Percentiles rank a stretch among this genome's conserved stretches.
These are phyloP conservation scores for Phyllotis vaccarum DNA, from an alignment of 2,797 vertebrate species.

Conservation along the genomic window DNA sequence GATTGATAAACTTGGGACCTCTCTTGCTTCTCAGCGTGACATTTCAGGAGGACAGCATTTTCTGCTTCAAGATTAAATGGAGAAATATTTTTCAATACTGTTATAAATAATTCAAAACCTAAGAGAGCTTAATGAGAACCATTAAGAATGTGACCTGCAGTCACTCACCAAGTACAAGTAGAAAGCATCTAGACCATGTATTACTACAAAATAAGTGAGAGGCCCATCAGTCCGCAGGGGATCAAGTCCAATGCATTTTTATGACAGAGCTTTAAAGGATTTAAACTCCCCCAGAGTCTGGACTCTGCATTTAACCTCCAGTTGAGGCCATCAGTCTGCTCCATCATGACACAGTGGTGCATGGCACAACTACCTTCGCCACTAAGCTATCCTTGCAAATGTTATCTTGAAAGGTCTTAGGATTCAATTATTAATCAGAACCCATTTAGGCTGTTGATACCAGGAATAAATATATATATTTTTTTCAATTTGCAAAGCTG, in stretches of 20 bases:
- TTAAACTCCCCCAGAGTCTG: neutral
- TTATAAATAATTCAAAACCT: slow-evolving; percentile 70
- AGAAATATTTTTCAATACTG: slow-evolving; percentile 33
- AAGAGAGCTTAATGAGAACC: slow-evolving; percentile 42
- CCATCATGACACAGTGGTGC: neutral
- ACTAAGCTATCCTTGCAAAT: slow-evolving; percentile 75
- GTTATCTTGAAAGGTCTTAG: slow-evolving; percentile 80
- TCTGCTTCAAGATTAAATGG: slow-evolving; percentile 58
- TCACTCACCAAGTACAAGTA: slow-evolving; percentile 33
- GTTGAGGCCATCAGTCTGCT: neutral
- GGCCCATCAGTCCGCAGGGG: neutral
- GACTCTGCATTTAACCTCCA: neutral
- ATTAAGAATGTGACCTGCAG: slow-evolving; percentile 32
- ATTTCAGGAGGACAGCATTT: slow-evolving; percentile 60
- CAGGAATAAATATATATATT: slow-evolving; percentile 73
- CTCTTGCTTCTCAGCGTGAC: slow-evolving; percentile 21
- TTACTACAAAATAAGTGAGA: neutral
- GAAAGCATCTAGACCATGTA: neutral
- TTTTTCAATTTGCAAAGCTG: slow-evolving; percentile 81
- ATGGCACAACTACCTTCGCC: slow-evolving; percentile 38
- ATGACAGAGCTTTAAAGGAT: slow-evolving; percentile 1
- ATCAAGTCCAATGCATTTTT: slow-evolving; percentile 25
- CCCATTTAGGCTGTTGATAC: slow-evolving; percentile 75
- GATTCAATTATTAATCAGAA: slow-evolving; percentile 84
- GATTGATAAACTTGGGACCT: neutral